phyloP scores from a whole-genome alignment of 2,888 invertebrate genomes.

The Octonoba sinensis region DNA sequence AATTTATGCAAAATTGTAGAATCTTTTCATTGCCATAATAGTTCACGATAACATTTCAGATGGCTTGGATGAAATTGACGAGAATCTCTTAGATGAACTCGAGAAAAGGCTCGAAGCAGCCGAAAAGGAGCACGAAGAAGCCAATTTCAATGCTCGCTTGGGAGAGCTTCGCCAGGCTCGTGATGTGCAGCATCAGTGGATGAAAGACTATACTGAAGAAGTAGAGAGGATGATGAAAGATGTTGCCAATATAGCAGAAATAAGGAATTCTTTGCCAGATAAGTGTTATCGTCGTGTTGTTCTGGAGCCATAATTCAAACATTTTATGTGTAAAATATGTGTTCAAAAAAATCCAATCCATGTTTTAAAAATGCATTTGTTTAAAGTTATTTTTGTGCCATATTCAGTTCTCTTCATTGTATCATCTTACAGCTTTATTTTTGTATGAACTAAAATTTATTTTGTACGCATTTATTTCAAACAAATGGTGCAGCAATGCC shows the following conservation, averaged over 20 bases:
- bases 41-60: constrained; percentile 69
- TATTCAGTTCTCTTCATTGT: no score
- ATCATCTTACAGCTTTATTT: no score
- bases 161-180: constrained; percentile 81
- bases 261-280: constrained; percentile 83
- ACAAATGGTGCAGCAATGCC: no score
- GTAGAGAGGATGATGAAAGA: constrained; percentile 80
- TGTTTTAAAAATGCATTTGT: no score
- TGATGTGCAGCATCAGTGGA: constrained; percentile 79
- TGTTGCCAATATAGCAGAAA: constrained; percentile 86
- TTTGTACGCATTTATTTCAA: no score
- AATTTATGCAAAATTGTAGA: no score
- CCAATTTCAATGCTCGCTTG: constrained; percentile 83
- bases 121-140: constrained; percentile 79
- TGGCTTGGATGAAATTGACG: constrained; percentile 69
- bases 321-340: no score
- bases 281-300: constrained; percentile 76
- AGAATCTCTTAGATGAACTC: constrained; percentile 70
- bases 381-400: no score
- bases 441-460: no score
- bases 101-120: constrained; percentile 80
- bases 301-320: constrained; percentile 64
- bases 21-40: no score
- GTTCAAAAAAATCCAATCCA: no score
- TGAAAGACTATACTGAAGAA: constrained; percentile 85